phyloP scores from a whole-genome alignment of 1,140 invertebrate species.

The Apis florea region DNA sequence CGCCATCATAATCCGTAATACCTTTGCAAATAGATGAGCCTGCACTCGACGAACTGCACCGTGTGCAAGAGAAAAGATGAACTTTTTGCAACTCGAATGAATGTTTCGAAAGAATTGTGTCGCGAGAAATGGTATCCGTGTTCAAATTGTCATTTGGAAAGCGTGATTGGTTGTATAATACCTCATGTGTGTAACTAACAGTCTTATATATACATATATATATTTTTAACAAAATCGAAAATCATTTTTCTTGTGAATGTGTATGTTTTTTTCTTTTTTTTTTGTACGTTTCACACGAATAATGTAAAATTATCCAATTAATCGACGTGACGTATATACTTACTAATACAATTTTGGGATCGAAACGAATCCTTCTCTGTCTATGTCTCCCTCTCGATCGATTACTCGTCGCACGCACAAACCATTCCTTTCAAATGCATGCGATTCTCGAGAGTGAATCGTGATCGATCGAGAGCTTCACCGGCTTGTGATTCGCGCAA shows the following conservation, averaged over 20 bases:
- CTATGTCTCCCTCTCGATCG: not conserved
- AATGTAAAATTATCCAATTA: conserved; percentile 2
- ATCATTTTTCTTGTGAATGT: not conserved
- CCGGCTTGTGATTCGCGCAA: conserved; percentile 31
- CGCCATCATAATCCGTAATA: conserved; percentile 48
- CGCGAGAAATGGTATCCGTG: too few relatives aligned
- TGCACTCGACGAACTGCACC: not conserved
- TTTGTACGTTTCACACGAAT: not conserved
- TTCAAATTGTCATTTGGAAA: not conserved
- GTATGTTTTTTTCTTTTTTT: not conserved
- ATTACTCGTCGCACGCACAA: conserved; percentile 13
- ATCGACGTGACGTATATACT: not conserved
- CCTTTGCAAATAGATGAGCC: conserved; percentile 15
- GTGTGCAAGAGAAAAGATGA: too few relatives aligned
- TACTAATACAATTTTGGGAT: conserved; percentile 7
- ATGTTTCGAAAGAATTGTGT: too few relatives aligned
- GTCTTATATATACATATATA: not conserved
- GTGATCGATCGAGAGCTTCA: conserved; percentile 31
- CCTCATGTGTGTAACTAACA: conserved; percentile 28
- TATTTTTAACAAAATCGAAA: conserved; percentile 3
- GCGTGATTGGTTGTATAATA: not conserved
- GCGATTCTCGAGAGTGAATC: conserved; percentile 33
- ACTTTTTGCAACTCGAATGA: not conserved
- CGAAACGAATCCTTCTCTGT: not conserved
- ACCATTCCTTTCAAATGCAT: conserved; percentile 15